Conservation (phyloP, 2,888 invertebrate genomes). For the Asteroscopus sphinx region DNA sequence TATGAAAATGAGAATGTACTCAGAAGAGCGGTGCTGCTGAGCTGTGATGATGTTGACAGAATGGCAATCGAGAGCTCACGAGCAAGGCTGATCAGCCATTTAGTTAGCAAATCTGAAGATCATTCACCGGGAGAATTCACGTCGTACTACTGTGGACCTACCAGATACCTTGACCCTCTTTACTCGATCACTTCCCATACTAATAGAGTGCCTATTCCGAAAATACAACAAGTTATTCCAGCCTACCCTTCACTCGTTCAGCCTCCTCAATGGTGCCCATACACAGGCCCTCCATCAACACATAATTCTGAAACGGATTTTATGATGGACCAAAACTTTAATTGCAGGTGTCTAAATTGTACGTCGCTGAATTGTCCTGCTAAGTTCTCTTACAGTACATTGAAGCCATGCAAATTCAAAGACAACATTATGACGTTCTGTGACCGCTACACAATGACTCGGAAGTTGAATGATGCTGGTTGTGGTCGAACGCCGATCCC, state of each 20-base stretch:
- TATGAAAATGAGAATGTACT: conserved; percentile 12
- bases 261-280: conserved; percentile 64
- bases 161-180: conserved; percentile 51
- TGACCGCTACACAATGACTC: conserved; percentile 76
- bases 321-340: conserved; percentile 23
- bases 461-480: conserved; percentile 64
- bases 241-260: conserved; percentile 61
- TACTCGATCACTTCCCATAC: conserved; percentile 63
- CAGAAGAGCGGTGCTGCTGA: conserved; percentile 51
- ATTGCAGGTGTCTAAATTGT: conserved; percentile 67
- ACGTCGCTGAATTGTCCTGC: conserved; percentile 55
- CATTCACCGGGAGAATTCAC: conserved; percentile 61
- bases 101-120: conserved; percentile 48
- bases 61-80: conserved; percentile 60
- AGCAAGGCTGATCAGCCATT: conserved; percentile 58
- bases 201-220: conserved; percentile 13
- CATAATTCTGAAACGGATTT: conserved; percentile 47
- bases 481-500: conserved; percentile 58
- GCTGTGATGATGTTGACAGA: conserved; percentile 55
- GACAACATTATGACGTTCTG: conserved; percentile 73
- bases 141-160: conserved; percentile 60
- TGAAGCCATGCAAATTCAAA: conserved; percentile 51
- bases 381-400: conserved; percentile 17
- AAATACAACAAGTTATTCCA: conserved; percentile 41
- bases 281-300: conserved; percentile 51